Conservation (phyloP, 2,797 vertebrate species). For the Anomalospiza imberbis region DNA sequence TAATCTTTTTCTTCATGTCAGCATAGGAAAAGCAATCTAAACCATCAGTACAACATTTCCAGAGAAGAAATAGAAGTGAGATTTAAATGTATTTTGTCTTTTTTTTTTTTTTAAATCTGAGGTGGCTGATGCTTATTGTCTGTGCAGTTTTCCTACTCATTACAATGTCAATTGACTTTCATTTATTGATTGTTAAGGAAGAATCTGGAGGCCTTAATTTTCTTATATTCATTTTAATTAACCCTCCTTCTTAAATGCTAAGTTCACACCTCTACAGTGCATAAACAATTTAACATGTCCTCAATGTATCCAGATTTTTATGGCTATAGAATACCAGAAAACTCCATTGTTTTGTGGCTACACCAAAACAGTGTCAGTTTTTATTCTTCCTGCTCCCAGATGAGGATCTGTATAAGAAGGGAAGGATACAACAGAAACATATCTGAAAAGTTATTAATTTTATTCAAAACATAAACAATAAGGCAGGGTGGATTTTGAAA, state of each 20-base stretch:
- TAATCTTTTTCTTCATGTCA: not conserved
- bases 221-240: not conserved
- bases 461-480: conserved; percentile 3
- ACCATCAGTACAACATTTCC: not conserved
- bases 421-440: not conserved
- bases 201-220: not conserved
- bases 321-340: not conserved
- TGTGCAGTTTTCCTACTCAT: not conserved
- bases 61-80: not conserved
- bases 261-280: not conserved
- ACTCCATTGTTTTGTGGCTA: not conserved
- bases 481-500: not conserved
- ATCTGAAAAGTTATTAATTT: not conserved
- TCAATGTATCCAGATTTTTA: not conserved
- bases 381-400: not conserved
- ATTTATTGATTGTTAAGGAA: not conserved
- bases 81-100: not conserved
- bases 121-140: not conserved
- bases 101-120: not conserved
- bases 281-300: not conserved
- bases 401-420: not conserved
- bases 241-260: not conserved
- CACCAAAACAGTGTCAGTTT: not conserved
- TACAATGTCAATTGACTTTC: not conserved
- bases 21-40: not conserved